phyloP scores from a whole-genome alignment of 2,888 invertebrate species.

The Ophioninae sp. region DNA sequence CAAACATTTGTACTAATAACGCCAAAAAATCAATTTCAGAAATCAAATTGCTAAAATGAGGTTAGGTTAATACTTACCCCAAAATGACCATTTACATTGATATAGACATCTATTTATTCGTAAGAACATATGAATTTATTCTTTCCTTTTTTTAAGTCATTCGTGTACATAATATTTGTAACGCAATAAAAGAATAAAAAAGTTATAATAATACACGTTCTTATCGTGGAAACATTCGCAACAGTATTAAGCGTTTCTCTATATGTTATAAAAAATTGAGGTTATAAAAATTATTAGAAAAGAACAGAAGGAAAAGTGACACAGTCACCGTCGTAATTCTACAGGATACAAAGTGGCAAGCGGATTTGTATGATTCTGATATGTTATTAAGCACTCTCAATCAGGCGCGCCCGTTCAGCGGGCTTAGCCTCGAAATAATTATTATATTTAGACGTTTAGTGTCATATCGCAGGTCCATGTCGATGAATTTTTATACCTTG shows the following conservation, averaged over 20 bases:
- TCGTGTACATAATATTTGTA: constrained; percentile 39
- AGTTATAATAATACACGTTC: not conserved
- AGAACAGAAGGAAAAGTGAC: not conserved
- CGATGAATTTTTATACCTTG: too few species aligned
- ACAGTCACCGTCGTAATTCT: not conserved
- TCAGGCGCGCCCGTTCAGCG: too few species aligned
- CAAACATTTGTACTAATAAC: too few species aligned
- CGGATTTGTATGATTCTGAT: not conserved
- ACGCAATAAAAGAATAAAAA: constrained; percentile 31
- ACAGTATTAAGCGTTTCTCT: not conserved
- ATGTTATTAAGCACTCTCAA: not conserved
- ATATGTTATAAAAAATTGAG: not conserved
- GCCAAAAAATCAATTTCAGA: too few species aligned
- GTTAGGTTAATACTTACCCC: not conserved
- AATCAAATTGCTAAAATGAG: too few species aligned
- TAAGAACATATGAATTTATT: constrained; percentile 70
- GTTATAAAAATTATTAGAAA: not conserved
- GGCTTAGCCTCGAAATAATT: too few species aligned
- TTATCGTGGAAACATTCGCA: not conserved
- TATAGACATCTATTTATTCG: constrained; percentile 50
- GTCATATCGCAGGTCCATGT: too few species aligned
- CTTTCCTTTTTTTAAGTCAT: constrained; percentile 55
- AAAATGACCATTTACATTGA: constrained; percentile 35
- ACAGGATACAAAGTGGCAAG: not conserved
- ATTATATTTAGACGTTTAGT: too few species aligned